Conservation (phyloP, 1,140 invertebrate species). For the Ips nitidus region DNA sequence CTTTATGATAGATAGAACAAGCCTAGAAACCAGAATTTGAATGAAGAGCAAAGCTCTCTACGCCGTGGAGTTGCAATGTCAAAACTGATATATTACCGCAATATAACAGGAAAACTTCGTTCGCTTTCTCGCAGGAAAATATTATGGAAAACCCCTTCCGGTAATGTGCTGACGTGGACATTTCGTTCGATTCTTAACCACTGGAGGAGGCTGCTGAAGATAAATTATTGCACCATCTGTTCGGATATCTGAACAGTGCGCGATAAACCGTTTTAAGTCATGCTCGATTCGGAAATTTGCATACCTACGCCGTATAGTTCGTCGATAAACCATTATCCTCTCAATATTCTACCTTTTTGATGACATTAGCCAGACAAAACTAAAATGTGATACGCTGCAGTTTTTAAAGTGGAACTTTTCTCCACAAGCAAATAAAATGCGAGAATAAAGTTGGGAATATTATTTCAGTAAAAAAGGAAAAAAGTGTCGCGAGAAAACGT, state of each 20-base stretch:
- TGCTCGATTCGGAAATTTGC: slow-evolving; percentile 28
- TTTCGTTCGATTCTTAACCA: slow-evolving; percentile 34
- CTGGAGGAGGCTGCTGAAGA: slow-evolving; percentile 27
- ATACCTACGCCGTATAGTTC: slow-evolving; percentile 31
- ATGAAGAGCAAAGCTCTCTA: no score
- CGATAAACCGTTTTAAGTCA: slow-evolving; percentile 33
- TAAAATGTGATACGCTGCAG: neutral
- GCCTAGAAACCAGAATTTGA: no score
- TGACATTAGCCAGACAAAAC: neutral
- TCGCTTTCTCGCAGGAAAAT: neutral
- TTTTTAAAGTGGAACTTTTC: neutral
- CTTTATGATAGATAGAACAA: no score
- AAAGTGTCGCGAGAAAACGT: neutral
- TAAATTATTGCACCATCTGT: slow-evolving; percentile 33
- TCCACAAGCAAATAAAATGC: neutral
- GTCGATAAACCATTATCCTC: slow-evolving; percentile 23
- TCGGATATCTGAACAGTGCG: slow-evolving; percentile 25
- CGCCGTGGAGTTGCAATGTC: no score
- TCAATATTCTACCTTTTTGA: neutral
- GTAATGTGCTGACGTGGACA: slow-evolving; percentile 32
- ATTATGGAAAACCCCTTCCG: slow-evolving; percentile 5
- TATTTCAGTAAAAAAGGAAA: no score
- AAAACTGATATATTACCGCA: no score
- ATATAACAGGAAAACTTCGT: no score
- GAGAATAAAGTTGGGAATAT: neutral